These are phyloP conservation scores for Platerodrilus igneus DNA, from an alignment of 2,888 invertebrate species.

Conservation along the genomic window DNA sequence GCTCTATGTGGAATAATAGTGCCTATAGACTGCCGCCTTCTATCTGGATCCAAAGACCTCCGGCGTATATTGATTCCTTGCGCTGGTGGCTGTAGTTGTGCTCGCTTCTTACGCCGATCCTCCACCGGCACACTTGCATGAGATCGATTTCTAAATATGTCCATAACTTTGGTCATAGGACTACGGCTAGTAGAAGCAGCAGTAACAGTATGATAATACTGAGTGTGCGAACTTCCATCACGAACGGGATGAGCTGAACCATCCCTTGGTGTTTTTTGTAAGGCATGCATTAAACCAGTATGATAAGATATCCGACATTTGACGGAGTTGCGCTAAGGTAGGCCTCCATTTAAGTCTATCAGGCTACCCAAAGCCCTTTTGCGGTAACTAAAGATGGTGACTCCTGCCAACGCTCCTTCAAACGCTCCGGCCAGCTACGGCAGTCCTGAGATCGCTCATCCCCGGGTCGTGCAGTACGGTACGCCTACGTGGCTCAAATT, in stretches of 20 bases:
- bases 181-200: conserved; percentile 61
- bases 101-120: conserved; percentile 67
- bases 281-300: conserved; percentile 50
- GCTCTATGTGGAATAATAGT: conserved; percentile 61
- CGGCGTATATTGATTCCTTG: conserved; percentile 77
- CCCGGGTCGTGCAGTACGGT: too few relatives aligned
- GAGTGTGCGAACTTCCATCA: conserved; percentile 53
- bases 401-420: too few relatives aligned
- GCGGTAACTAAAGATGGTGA: too few relatives aligned
- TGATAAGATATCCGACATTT: too few relatives aligned
- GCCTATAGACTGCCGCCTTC: conserved; percentile 74
- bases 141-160: conserved; percentile 77
- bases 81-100: too few relatives aligned
- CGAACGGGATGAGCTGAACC: conserved; percentile 67
- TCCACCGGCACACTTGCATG: conserved; percentile 66
- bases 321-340: too few relatives aligned
- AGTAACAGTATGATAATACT: conserved; percentile 72
- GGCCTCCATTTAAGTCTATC: too few relatives aligned
- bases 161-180: conserved; percentile 89
- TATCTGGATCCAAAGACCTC: conserved; percentile 70
- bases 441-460: too few relatives aligned
- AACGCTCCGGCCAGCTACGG: too few relatives aligned
- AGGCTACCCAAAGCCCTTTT: too few relatives aligned
- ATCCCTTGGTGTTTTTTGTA: conserved; percentile 52
- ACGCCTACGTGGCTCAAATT: too few relatives aligned